Evolutionary conservation across 35 echinoderm and acorn worm genomes (phyloP).

Genomic region (Ophiothrix spiculata): DNA sequence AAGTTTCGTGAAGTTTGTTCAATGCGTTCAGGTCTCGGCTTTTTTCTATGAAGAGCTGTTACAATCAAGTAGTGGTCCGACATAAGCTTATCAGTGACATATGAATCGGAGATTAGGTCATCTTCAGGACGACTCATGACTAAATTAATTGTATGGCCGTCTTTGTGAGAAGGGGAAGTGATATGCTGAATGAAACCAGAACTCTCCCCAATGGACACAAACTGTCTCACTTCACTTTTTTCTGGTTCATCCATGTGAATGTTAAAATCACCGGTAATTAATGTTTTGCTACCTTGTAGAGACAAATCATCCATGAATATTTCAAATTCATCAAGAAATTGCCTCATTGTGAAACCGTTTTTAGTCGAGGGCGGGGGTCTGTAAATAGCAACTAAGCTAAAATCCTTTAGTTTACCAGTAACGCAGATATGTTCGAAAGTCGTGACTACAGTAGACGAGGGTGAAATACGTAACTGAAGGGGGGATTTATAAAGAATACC

Average conservation of each 20-base stretch:
- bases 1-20: no score
- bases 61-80: no score
- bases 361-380: not conserved
- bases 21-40: no score
- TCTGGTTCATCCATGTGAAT: not conserved
- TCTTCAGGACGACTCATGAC: no score
- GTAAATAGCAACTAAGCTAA: not conserved
- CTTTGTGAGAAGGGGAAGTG: no score
- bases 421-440: not conserved
- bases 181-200: not conserved
- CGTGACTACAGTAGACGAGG: not conserved
- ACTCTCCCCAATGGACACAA: not conserved
- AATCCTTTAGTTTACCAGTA: not conserved
- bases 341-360: not conserved
- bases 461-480: not conserved
- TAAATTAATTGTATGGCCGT: no score
- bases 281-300: not conserved
- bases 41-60: no score
- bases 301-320: not conserved
- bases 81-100: no score
- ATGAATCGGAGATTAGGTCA: no score
- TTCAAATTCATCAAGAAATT: not conserved
- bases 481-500: not conserved
- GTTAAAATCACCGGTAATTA: not conserved
- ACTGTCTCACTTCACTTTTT: not conserved